Base-by-base conservation (phyloP, 2,888 invertebrate genomes). In the Drosophila kambysellisi region DNA sequence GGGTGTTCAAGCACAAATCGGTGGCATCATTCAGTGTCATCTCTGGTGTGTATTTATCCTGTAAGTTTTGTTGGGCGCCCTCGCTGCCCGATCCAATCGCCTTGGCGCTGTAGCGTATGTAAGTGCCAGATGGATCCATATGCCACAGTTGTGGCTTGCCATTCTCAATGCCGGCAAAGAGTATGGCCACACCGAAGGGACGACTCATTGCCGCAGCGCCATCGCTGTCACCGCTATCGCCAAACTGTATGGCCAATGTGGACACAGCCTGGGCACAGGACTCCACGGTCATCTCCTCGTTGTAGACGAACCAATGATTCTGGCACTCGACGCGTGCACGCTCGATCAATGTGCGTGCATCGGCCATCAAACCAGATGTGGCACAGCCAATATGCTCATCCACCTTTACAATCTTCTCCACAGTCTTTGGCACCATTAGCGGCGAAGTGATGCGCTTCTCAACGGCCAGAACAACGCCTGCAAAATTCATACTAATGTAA, bases 61-160 rank as follows among this genome's bases (percentile, higher is more conserved):
- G 95, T 64, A 96, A 94, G 90, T 98, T 98, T 93, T 99, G 99
- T 93, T 99, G 99, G 56, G 99, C 99, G 0, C 99, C 99, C 94
- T 99, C 99, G 83, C 98, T 98, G 41, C 99, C 99, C 0, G 99
- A 99, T 0, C 99, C 99, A 84, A 99, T 99, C 4, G 99, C 99
- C 94, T 99, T 99, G 39, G 99, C 99, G 90, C 98, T 97, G 93
- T 98, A 99, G 92, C 98, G 97, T 71, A 99, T 98, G 93, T 98
- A 99, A 0, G 99, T 99, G 35, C 99, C 99, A 48, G 99, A 99
- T 9, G 99, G 99, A 93, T 99, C 99, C 97, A 99, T 98, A 93
- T 99, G 99, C 94, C 96, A 99, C 73, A 99, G 93, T 90, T 98
- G 98, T 1, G 99, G 98, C 1, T 99, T 98, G 90, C 97, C 97